phyloP scores from a whole-genome alignment of 2,797 vertebrate genomes.

The Tenualosa ilisha region DNA sequence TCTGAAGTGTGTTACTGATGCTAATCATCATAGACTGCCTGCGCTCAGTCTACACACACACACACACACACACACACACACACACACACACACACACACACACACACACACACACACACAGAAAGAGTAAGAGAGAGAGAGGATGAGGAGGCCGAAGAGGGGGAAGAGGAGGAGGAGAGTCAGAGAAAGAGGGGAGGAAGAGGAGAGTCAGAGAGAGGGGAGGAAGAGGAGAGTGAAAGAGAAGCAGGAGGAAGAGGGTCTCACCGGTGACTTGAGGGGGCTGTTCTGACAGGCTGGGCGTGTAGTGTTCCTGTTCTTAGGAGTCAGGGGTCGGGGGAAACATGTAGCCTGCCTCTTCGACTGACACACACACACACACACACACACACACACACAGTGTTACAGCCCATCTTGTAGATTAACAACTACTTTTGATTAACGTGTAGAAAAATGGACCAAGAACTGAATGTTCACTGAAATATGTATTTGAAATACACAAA shows the following conservation, averaged over 20 bases:
- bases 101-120: background rate
- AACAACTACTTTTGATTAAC: too few relatives aligned
- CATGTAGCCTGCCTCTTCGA: slow-evolving; percentile 81
- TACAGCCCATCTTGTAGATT: too few relatives aligned
- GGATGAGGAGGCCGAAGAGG: too few relatives aligned
- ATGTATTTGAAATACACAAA: too few relatives aligned
- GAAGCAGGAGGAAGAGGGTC: slow-evolving; percentile 34
- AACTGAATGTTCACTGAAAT: too few relatives aligned
- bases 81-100: background rate
- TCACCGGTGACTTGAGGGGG: slow-evolving; percentile 74
- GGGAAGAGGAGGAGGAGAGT: background rate
- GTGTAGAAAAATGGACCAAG: too few relatives aligned
- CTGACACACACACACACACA: slow-evolving; percentile 53
- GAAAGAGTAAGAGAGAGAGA: background rate
- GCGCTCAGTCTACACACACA: slow-evolving; percentile 67
- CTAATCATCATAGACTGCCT: slow-evolving; percentile 81
- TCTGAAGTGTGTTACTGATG: slow-evolving; percentile 87
- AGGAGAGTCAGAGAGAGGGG: background rate
- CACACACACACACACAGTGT: background rate
- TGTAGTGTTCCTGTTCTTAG: slow-evolving; percentile 74
- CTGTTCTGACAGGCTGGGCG: slow-evolving; percentile 57
- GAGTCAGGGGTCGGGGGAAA: slow-evolving; percentile 85
- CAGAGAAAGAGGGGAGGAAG: background rate
- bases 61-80: background rate
- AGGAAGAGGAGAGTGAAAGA: too few relatives aligned